Evolutionary conservation across 2,797 vertebrate species (phyloP).

Genomic region (Chrysocyon brachyurus): DNA sequence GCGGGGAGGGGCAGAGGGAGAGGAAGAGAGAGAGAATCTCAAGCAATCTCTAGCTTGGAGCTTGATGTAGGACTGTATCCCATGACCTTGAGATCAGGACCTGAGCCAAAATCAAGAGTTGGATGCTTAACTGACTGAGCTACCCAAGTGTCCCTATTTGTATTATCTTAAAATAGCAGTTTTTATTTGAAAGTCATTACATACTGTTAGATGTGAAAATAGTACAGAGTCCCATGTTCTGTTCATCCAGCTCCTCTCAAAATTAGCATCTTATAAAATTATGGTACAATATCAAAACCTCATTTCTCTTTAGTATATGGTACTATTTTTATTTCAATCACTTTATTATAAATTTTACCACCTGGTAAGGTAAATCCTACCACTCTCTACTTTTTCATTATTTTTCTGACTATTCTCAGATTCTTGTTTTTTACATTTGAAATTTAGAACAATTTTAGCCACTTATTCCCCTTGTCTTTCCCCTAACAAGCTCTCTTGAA

Average conservation of each 20-base stretch:
- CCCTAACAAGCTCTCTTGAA: neutral
- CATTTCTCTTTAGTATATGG: neutral
- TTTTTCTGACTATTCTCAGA: conserved; percentile 24
- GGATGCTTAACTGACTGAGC: neutral
- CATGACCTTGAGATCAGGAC: neutral
- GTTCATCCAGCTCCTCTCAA: neutral
- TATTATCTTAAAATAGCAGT: neutral
- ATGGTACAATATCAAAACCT: neutral
- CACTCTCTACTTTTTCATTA: neutral
- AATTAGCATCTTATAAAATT: neutral
- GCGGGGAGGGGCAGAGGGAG: neutral
- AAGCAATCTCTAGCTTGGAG: neutral
- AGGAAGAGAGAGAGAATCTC: neutral
- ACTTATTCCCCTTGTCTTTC: neutral
- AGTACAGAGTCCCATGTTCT: neutral
- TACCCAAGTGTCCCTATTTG: neutral
- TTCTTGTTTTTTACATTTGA: neutral
- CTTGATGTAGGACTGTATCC: neutral
- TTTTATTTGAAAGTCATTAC: conserved; percentile 22
- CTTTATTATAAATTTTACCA: neutral
- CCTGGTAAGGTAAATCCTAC: conserved; percentile 14
- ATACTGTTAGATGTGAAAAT: neutral
- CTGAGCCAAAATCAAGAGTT: neutral
- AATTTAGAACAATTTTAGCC: conserved; percentile 25
- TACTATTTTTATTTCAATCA: neutral